Evolutionary conservation across 1,140 invertebrate species (phyloP).

Genomic region (Saccostrea echinata): DNA sequence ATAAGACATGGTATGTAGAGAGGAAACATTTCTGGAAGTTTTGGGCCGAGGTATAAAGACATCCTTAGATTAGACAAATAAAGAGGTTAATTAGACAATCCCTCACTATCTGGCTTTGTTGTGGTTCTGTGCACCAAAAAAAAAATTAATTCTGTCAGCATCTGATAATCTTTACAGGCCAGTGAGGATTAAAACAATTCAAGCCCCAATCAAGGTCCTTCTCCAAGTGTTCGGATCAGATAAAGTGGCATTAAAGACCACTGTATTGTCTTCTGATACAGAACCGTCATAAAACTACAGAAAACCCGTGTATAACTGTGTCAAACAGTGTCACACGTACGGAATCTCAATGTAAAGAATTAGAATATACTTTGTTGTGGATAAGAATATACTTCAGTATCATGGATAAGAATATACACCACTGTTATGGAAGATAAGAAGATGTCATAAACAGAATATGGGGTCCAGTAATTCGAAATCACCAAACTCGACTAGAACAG

Average conservation of each 20-base stretch:
- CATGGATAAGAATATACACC: not conserved
- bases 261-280: not conserved
- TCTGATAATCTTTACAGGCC: conserved; percentile 22
- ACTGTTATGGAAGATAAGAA: not conserved
- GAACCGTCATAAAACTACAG: not conserved
- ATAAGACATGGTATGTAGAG: not conserved
- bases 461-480: not conserved
- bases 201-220: conserved; percentile 19
- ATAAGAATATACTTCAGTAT: too few species aligned
- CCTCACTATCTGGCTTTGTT: not conserved
- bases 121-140: not conserved
- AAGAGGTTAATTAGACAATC: not conserved
- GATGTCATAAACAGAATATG: not conserved
- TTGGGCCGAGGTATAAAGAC: not conserved
- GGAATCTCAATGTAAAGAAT: not conserved
- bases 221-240: not conserved
- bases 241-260: not conserved
- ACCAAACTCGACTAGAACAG: not conserved
- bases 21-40: not conserved
- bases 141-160: not conserved
- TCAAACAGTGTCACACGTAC: not conserved
- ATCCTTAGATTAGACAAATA: not conserved
- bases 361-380: not conserved
- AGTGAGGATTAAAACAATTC: not conserved
- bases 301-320: not conserved